phyloP scores from a whole-genome alignment of 2,113 vertebrate genomes.

The Cheirogaleus medius region DNA sequence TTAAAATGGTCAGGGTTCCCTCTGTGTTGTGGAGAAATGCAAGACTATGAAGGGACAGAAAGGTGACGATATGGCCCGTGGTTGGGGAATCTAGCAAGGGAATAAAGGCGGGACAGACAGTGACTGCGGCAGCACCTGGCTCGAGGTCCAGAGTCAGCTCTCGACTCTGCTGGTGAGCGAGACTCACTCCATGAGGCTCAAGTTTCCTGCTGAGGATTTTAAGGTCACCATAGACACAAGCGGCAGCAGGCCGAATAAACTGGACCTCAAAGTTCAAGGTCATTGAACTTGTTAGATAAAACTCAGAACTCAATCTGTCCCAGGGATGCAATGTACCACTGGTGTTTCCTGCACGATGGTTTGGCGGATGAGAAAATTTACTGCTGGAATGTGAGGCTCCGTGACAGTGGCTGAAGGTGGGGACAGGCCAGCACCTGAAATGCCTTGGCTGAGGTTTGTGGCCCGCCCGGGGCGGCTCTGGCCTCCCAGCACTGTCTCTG shows the following conservation, averaged over 20 bases:
- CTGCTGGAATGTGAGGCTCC: not conserved
- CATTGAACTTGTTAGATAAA: not conserved
- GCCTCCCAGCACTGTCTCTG: not conserved
- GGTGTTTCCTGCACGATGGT: not conserved
- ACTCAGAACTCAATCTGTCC: not conserved
- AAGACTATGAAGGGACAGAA: not conserved
- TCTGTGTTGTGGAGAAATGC: not conserved
- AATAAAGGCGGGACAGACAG: not conserved
- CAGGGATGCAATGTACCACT: not conserved
- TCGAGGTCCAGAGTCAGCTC: rapidly evolving
- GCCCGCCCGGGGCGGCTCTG: not conserved
- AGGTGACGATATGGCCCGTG: not conserved
- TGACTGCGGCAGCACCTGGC: rapidly evolving
- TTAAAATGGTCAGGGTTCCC: not conserved
- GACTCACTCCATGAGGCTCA: not conserved
- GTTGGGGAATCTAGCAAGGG: not conserved
- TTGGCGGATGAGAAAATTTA: not conserved
- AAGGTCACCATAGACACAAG: not conserved
- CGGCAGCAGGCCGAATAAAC: not conserved
- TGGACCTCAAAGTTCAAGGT: not conserved
- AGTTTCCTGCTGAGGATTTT: not conserved
- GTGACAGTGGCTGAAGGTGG: rapidly evolving
- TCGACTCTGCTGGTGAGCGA: not conserved
- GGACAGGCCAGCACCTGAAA: not conserved
- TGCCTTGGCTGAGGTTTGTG: too few species aligned